A percentile compares a stretch with the other conserved stretches of the same genome.
phyloP scores from a whole-genome alignment of 2,888 invertebrate species.

The Phania funesta region DNA sequence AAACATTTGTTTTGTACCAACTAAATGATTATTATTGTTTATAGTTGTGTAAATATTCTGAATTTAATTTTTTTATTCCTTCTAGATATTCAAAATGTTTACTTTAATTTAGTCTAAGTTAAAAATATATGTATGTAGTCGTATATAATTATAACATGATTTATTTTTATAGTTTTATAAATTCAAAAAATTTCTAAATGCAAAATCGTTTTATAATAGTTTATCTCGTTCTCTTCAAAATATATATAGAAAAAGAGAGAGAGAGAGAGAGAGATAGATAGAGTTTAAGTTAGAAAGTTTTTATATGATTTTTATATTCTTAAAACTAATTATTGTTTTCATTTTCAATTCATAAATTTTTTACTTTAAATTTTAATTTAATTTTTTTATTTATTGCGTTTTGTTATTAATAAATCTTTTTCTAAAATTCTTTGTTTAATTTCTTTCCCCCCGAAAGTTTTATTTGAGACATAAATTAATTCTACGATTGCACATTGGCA shows the following conservation, averaged over 20 bases:
- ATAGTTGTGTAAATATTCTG: constrained; percentile 53
- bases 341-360: constrained; percentile 59
- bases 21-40: constrained; percentile 32
- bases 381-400: background rate
- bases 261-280: constrained; percentile 21
- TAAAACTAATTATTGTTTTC: constrained; percentile 68
- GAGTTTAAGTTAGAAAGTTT: constrained; percentile 33
- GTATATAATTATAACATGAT: constrained; percentile 47
- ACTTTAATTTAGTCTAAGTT: constrained; percentile 45
- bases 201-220: constrained; percentile 55
- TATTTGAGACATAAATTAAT: background rate
- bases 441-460: background rate
- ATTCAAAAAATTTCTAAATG: constrained; percentile 59
- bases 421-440: background rate
- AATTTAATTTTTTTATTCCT: constrained; percentile 24
- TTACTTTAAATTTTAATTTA: background rate
- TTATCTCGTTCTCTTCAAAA: constrained; percentile 35
- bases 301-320: constrained; percentile 45
- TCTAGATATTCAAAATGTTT: constrained; percentile 24
- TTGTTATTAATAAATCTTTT: background rate
- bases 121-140: constrained; percentile 48
- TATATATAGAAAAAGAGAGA: no score
- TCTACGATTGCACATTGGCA: constrained; percentile 36
- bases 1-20: constrained; percentile 39
- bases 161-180: background rate